Conservation (phyloP, 2,888 invertebrate genomes). For the Ornithoptera priamus region DNA sequence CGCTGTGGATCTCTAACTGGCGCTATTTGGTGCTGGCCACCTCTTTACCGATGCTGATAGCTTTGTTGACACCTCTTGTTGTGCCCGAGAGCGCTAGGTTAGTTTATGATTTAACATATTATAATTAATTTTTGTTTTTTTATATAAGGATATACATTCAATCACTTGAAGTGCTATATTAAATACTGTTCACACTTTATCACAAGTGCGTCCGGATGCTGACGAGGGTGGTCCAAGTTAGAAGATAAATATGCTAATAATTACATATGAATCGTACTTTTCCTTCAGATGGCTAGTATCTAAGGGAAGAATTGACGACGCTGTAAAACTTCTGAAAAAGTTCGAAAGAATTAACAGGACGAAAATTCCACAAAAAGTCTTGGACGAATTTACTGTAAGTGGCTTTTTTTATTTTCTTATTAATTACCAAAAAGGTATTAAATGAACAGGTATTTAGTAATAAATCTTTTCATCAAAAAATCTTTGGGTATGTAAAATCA, state of each 20-base stretch:
- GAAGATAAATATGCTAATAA: no score
- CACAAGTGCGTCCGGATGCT: no score
- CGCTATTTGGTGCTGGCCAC: conserved; percentile 48
- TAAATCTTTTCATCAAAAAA: no score
- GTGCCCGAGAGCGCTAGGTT: conserved; percentile 65
- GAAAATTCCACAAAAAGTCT: conserved; percentile 51
- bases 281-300: conserved; percentile 51
- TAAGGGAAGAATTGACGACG: conserved; percentile 49
- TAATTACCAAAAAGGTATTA: neutral
- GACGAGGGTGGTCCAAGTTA: no score
- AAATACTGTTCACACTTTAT: no score
- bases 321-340: conserved; percentile 49
- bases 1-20: conserved; percentile 59
- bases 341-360: conserved; percentile 57
- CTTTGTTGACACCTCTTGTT: conserved; percentile 46
- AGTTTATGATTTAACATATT: neutral
- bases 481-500: no score
- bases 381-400: conserved; percentile 59
- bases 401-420: neutral
- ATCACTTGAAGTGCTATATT: no score
- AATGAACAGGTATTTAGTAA: neutral
- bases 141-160: neutral
- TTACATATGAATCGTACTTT: neutral
- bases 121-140: neutral
- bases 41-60: conserved; percentile 52